Evolutionary conservation across 2,797 vertebrate genomes (phyloP).

Genomic region (Alectoris magna): DNA sequence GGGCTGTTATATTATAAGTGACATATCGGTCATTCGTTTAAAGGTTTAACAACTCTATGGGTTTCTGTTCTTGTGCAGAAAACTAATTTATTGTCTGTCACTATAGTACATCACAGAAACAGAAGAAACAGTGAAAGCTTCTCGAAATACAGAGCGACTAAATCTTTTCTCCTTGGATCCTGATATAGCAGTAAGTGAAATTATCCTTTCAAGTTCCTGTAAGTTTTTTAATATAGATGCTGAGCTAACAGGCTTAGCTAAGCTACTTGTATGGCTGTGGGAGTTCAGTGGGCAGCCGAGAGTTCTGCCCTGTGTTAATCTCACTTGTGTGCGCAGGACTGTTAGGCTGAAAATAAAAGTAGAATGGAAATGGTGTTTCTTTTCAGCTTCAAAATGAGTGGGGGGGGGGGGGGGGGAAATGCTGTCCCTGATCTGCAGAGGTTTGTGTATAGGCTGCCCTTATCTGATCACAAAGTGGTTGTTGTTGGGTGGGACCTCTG

Average conservation of each 20-base stretch:
- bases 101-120: constrained; percentile 94
- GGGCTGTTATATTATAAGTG: neutral
- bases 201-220: neutral
- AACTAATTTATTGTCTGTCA: constrained; percentile 52
- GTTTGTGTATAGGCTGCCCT: neutral
- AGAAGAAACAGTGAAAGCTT: constrained; percentile 89
- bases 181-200: constrained; percentile 88
- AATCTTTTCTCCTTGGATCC: constrained; percentile 97
- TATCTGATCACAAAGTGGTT: neutral
- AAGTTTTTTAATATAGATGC: neutral
- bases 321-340: neutral
- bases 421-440: accelerated
- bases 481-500: neutral
- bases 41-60: neutral
- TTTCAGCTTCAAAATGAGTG: neutral
- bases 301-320: neutral
- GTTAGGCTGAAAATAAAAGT: neutral
- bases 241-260: neutral
- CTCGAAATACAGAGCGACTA: constrained; percentile 88
- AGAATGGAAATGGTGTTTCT: neutral
- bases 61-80: neutral
- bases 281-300: neutral
- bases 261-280: neutral
- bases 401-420: neutral
- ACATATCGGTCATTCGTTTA: neutral